Evolutionary conservation across 2,113 vertebrate genomes (phyloP).

Genomic region (Pipra filicauda): DNA sequence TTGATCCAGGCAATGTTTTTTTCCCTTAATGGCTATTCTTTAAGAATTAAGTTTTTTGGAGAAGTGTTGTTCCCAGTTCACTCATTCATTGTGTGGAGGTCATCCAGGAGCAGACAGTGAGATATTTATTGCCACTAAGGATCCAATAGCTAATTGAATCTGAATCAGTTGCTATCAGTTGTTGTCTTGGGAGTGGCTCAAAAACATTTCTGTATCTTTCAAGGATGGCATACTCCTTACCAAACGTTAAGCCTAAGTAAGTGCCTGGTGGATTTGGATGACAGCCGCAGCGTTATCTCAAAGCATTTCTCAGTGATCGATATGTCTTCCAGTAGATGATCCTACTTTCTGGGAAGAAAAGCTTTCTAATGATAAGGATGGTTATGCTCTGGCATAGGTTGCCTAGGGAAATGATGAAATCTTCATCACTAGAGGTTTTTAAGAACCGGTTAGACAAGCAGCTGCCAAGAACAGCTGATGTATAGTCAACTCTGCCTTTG

Average conservation of each 20-base stretch:
- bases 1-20: background rate
- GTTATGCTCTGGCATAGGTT: conserved; percentile 8
- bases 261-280: conserved; percentile 3
- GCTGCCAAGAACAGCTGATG: conserved; percentile 3
- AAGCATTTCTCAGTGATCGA: conserved; percentile 24
- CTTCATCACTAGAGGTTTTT: conserved; percentile 17
- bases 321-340: background rate
- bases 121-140: conserved; percentile 14
- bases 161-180: background rate
- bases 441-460: conserved; percentile 41
- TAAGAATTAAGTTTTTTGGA: background rate
- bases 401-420: conserved; percentile 59
- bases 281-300: conserved; percentile 1
- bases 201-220: conserved; percentile 12
- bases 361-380: conserved; percentile 42
- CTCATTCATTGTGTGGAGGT: background rate
- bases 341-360: conserved; percentile 2
- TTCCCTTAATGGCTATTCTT: background rate
- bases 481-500: conserved; percentile 33
- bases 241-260: background rate
- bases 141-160: background rate
- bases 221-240: background rate
- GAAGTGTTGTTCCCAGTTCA: background rate
- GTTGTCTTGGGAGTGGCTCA: conserved; percentile 10
- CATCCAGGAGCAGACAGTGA: background rate